Evolutionary conservation across 2,888 invertebrate genomes (phyloP), one percentile per base, ranked within the genome.

Genomic region (Portevinia maculata): DNA sequence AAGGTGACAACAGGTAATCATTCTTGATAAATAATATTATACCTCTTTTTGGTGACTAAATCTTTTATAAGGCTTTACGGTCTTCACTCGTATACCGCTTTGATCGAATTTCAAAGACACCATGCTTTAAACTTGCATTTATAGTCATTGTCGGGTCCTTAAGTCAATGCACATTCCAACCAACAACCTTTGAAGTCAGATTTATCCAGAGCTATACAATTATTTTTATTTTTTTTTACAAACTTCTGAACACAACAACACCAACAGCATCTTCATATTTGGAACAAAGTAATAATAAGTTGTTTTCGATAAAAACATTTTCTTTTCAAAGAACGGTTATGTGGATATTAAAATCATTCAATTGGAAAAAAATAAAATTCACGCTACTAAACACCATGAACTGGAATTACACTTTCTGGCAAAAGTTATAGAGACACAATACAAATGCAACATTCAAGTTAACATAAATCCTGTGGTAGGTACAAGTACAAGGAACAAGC

Each of bases 331-430:
- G 13, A 19, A 39, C 44, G 52, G 19, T 59, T 50, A 15, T 19
- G 55, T 65, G 37, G 78, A 78, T 83, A 83, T 83, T 71, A 83
- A 78, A 78, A 55, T 62, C 71, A 65, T 55, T 83, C 71, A 78
- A 57, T 39, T 83, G 78, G 15, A 65, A 71, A 65, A 64, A 78
- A 55, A 71, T 50, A 83, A 78, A 83, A 78, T 65, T 60, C 83
- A 62, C 78, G 71, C 70, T 59, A 50, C 70, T 48, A 50, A 67
- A 78, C 65, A 30, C 71, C 78, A 67, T 67, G 78, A 78, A 83
- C 78, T 78, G 34, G 60, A 76, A 83, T 83, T 83, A 78, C 78
- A 78, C 50, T 83, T 39, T 28, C 48, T 60, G 50, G 30, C 24
- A 13, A 70, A 48, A 65, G 60, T 69, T 53, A 19, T 24, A 50